Percentiles rank a stretch among this genome's conserved stretches.
phyloP scores from a whole-genome alignment of 2,797 vertebrate species.

The Arremon brunneinucha region DNA sequence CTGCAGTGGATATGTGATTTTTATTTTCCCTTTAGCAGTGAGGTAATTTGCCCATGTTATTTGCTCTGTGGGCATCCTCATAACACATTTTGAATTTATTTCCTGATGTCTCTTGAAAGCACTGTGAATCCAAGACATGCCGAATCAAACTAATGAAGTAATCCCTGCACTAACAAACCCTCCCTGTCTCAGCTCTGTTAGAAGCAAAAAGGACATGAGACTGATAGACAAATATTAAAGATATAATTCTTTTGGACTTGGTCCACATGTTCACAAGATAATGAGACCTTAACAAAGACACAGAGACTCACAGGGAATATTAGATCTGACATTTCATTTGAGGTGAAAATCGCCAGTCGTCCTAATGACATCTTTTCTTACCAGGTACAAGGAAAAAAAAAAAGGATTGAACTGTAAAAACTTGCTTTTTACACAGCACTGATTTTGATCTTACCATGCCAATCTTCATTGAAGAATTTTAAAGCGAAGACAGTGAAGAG shows the following conservation, averaged over 20 bases:
- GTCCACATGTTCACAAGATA: constrained; percentile 71
- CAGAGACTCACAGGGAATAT: constrained; percentile 74
- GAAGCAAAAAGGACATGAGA: neutral
- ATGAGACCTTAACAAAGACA: constrained; percentile 78
- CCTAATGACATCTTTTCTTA: constrained; percentile 66
- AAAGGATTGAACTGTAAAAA: neutral
- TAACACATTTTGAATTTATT: constrained; percentile 74
- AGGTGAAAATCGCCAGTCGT: constrained; percentile 65
- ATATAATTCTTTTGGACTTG: constrained; percentile 56
- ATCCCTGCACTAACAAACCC: constrained; percentile 22
- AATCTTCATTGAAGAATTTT: neutral
- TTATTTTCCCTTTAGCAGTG: constrained; percentile 66
- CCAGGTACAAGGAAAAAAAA: constrained; percentile 21
- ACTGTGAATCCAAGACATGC: constrained; percentile 74
- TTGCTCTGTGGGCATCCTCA: constrained; percentile 70
- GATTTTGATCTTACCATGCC: neutral
- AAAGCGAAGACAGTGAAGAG: neutral
- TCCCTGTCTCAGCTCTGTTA: constrained; percentile 2
- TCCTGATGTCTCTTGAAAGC: constrained; percentile 70
- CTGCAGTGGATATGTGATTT: constrained; percentile 30
- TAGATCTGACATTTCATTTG: constrained; percentile 77
- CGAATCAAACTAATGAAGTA: constrained; percentile 82
- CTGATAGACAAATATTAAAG: constrained; percentile 60
- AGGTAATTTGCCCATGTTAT: constrained; percentile 74
- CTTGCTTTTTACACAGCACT: neutral